Base-by-base conservation (phyloP, 2,888 invertebrate species). In the Aricia artaxerxes region DNA sequence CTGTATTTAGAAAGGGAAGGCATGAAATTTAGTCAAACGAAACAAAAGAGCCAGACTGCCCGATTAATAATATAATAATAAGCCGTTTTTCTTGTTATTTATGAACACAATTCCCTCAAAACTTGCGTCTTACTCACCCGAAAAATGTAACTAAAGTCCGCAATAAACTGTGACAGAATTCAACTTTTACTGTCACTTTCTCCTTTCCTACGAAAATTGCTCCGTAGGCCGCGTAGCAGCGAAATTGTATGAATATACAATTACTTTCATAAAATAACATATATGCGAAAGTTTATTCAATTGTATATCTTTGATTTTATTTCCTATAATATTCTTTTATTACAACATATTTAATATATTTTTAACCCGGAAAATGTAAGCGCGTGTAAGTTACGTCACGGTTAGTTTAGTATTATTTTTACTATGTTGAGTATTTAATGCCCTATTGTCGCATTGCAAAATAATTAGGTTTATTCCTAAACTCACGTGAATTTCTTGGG, bases 121-220 rank as follows among this genome's bases (percentile, higher is more conserved):
- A 49, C 24, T 24, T 24, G 24, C 24, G 24, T 64, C 11, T 31
- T 31, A 35, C 35, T 64, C 31, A 35, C 35, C 35, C 13, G 11
- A 64, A 69, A 38, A 35, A 16, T 69, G 69, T 69, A 13, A 35
- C 24, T 69, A 0, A 69, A 69, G 57, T 16, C 13, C 57, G 57
- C 57, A 38, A 13, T 64, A 64, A 35, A 69, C 35, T 35, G 69
- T 38, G 35, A 69, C 64, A 69, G 16, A 69, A 69, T 16, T 64
- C 64, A 11, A 38, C 35, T 69, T 69, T 69, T 69, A 69, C 69
- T 38, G 5, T 69, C 35, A 69, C 69, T 69, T 69, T 69, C 69
- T 38, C 69, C 69, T 69, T 13, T 5, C 35, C 4, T 69, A 69
- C 35, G 69, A 69, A 69, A 69, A 38, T 38, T 69, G 69, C 35